A percentile compares a stretch with the other conserved stretches of the same genome.
These are phyloP conservation scores for Lysiphlebus fabarum DNA, from an alignment of 1,140 invertebrate genomes.

Conservation along the genomic window DNA sequence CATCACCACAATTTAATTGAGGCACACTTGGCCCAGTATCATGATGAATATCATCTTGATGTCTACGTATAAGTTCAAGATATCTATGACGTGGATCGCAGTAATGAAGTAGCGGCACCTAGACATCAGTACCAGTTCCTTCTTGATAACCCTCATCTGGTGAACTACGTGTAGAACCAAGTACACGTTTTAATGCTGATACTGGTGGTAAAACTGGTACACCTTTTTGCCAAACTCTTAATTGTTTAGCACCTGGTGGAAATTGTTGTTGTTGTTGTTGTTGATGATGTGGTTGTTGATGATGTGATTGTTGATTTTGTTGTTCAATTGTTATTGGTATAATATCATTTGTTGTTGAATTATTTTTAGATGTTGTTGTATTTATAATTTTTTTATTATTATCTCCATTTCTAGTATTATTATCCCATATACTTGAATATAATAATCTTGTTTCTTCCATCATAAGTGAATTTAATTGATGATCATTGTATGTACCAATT, in stretches of 20 bases:
- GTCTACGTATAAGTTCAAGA: constrained; percentile 42
- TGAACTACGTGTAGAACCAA: constrained; percentile 73
- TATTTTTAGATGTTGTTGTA: constrained; percentile 28
- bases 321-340: constrained; percentile 49
- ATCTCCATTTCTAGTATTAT: constrained; percentile 49
- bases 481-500: constrained; percentile 34
- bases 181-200: constrained; percentile 72
- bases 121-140: constrained; percentile 87
- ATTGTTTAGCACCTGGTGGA: constrained; percentile 67
- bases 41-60: constrained; percentile 32
- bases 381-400: neutral
- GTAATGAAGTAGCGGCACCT: constrained; percentile 53
- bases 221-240: constrained; percentile 80
- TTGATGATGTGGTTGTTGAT: no score
- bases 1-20: neutral
- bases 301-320: no score
- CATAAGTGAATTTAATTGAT: constrained; percentile 52
- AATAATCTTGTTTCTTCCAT: constrained; percentile 75
- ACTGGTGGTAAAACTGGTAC: constrained; percentile 79
- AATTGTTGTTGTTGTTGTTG: constrained; percentile 31
- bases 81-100: constrained; percentile 44
- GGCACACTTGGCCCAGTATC: neutral
- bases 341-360: constrained; percentile 64
- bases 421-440: constrained; percentile 61
- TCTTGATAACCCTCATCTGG: constrained; percentile 90